Evolutionary conservation across 2,113 vertebrate genomes (phyloP).

Genomic region (Gavialis gangeticus): DNA sequence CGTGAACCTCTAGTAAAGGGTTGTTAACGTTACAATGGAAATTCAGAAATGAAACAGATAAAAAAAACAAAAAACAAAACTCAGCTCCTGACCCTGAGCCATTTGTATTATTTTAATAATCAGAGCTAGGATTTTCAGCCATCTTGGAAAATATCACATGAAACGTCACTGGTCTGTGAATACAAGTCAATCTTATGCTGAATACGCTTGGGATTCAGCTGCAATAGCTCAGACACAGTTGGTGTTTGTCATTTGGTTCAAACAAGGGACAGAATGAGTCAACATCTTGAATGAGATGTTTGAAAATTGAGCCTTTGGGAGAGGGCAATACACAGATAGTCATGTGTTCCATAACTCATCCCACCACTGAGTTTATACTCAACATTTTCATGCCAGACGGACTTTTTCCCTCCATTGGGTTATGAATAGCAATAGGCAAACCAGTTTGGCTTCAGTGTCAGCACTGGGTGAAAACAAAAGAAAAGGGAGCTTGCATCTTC

Average conservation of each 20-base stretch:
- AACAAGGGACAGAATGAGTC: neutral
- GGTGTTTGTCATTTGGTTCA: rapidly evolving
- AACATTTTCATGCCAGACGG: rapidly evolving
- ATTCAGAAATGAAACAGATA: rapidly evolving
- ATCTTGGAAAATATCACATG: rapidly evolving
- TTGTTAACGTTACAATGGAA: rapidly evolving
- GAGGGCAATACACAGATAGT: neutral
- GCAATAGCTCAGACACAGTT: neutral
- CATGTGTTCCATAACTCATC: neutral
- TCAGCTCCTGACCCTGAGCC: neutral
- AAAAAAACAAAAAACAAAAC: too few species aligned
- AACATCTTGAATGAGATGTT: rapidly evolving
- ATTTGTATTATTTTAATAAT: neutral
- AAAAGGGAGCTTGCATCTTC: neutral
- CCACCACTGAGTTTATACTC: neutral
- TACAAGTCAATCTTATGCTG: neutral
- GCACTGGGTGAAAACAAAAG: neutral
- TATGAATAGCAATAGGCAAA: neutral
- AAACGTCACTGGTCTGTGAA: rapidly evolving
- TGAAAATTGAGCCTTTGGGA: neutral
- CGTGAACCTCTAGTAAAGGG: neutral
- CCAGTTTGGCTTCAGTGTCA: neutral
- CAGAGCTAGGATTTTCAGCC: neutral
- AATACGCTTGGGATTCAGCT: neutral
- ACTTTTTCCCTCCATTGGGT: rapidly evolving